These are phyloP conservation scores for Amblyteles armatorius DNA, from an alignment of 2,888 invertebrate species.

Conservation along the genomic window DNA sequence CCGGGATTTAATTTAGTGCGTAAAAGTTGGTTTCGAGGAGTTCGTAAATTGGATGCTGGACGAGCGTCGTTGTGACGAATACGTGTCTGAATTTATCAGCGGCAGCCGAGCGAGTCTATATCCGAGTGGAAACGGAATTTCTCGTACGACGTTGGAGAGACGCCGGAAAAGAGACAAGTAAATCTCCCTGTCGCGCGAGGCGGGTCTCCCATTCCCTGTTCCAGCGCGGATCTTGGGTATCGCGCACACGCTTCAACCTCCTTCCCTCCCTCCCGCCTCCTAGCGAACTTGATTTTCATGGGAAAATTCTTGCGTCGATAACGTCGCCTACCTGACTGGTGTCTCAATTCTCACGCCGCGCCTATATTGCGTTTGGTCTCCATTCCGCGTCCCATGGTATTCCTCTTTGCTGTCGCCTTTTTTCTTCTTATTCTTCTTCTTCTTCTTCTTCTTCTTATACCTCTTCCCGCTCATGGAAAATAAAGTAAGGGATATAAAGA, in stretches of 20 bases:
- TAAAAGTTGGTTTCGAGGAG: background rate
- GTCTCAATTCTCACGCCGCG: slow-evolving; percentile 75
- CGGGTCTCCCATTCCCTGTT: background rate
- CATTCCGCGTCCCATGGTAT: slow-evolving; percentile 20
- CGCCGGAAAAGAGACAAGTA: slow-evolving; percentile 20
- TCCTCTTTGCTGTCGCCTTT: background rate
- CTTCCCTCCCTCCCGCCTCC: background rate
- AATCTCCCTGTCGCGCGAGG: slow-evolving; percentile 28
- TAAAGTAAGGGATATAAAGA: slow-evolving; percentile 22
- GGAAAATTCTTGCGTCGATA: slow-evolving; percentile 72
- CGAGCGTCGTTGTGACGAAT: background rate
- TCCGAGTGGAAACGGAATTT: slow-evolving; percentile 11
- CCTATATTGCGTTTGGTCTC: slow-evolving; percentile 35
- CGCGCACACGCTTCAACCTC: slow-evolving; percentile 10
- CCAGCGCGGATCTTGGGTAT: slow-evolving; percentile 26
- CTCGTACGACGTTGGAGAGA: background rate
- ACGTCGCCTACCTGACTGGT: slow-evolving; percentile 74
- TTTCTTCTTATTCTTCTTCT: slow-evolving; percentile 16
- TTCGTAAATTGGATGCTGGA: background rate
- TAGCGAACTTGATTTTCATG: slow-evolving; percentile 71
- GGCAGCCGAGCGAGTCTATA: background rate
- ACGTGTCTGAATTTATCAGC: background rate
- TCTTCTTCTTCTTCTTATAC: background rate
- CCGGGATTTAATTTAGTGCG: background rate
- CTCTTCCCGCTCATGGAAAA: slow-evolving; percentile 10